Base-by-base conservation (phyloP, 1,140 invertebrate genomes). In the Drosophila sp. region DNA sequence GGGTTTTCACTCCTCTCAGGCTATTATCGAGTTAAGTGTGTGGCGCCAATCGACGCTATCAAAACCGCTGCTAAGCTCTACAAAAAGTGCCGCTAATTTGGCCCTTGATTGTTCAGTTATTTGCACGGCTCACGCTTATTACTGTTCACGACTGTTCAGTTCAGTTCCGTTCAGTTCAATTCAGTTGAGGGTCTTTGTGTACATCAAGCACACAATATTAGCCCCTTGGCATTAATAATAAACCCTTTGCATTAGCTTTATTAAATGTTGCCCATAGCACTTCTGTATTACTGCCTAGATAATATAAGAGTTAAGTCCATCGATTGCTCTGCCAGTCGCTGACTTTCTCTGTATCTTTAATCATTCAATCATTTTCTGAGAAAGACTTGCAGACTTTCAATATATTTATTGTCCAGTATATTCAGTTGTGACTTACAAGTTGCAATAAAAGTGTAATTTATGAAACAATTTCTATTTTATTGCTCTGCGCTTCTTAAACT, bases 51-150 rank as follows among this genome's bases (percentile, higher is more conserved):
- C 67, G 67, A 48, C 58, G 46, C 80, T 78, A 82, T 82, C 79
- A 61, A 75, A 67, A 59, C 56, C 56, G 27, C 41, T 57, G 66
- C 59, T 69, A 72, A 83, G 77, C 73, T 61, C 56, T 21, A 51
- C 62, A 78, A 72, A 81, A 86, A 86, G 70, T 59, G 70, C 78
- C 74, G 70, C 78, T 87, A 84, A 84, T 84, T 87, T 84, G 56
- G 65, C 82, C 63, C 65, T 74, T 81, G 70, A 81, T 84, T 87
- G 81, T 48, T 66, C 81, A 72, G 84, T 80, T 75, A 80, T 87
- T 84, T 84, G 78, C 80, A 62, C 56, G 61, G 56, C 67, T 58
- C 56, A 63, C 77, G 66, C 73, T 67, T 56, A 76, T 76, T 76
- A 72, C 45, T n/a, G n/a, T n/a, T n/a, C n/a, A n/a, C 34, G 67